Conservation (phyloP, 2,888 invertebrate genomes). For the Platypus cylindrus region DNA sequence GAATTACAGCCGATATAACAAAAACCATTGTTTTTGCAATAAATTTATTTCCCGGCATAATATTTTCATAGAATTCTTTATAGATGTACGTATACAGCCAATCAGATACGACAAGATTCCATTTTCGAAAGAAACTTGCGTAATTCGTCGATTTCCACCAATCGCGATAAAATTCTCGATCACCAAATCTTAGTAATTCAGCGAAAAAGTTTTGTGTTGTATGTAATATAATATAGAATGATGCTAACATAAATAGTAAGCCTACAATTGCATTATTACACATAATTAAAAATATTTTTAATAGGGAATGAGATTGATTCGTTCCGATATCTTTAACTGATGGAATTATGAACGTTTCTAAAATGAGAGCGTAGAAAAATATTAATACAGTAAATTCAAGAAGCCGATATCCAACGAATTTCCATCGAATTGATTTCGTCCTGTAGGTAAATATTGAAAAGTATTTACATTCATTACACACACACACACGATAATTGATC, state of each 20-base stretch:
- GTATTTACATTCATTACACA: no score
- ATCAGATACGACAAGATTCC: slow-evolving; percentile 91
- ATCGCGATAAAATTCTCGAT: slow-evolving; percentile 76
- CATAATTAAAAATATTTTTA: slow-evolving; percentile 42
- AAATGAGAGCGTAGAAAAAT: slow-evolving; percentile 68
- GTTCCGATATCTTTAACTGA: slow-evolving; percentile 51
- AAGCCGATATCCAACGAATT: slow-evolving; percentile 53
- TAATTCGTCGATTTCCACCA: slow-evolving; percentile 92
- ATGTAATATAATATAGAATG: slow-evolving; percentile 77
- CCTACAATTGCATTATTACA: slow-evolving; percentile 67
- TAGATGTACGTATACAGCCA: slow-evolving; percentile 89
- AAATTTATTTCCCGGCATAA: slow-evolving; percentile 35
- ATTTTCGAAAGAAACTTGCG: slow-evolving; percentile 74
- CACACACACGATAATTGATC: no score
- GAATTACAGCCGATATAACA: slow-evolving; percentile 70
- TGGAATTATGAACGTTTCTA: slow-evolving; percentile 63
- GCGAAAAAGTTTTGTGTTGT: slow-evolving; percentile 86
- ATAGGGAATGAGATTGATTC: slow-evolving; percentile 32
- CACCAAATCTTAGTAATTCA: slow-evolving; percentile 77
- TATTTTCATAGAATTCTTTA: slow-evolving; percentile 45
- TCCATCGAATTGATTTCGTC: slow-evolving; percentile 61
- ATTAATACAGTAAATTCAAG: slow-evolving; percentile 67
- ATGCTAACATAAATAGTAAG: slow-evolving; percentile 39
- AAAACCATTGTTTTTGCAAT: slow-evolving; percentile 55
- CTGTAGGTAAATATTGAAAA: slow-evolving; percentile 42